These are phyloP conservation scores for Aurelia aurita DNA, from an alignment of 30 jellyfish, hydroid and myxozoan genomes.

Conservation along the genomic window DNA sequence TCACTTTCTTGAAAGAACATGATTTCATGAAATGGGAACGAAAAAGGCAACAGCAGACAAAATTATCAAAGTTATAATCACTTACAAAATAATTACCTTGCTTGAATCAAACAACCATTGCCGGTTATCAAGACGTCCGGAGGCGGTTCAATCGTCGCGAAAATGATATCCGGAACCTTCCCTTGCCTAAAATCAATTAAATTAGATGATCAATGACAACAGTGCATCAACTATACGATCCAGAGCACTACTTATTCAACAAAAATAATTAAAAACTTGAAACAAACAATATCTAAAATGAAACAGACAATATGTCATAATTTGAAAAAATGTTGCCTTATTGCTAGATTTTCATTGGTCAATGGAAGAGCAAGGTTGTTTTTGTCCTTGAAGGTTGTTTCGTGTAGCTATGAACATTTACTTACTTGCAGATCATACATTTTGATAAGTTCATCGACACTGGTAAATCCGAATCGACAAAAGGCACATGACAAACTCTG, in stretches of 20 bases:
- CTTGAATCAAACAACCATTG: conserved; percentile 86
- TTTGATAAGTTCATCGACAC: conserved; percentile 50
- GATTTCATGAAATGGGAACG: neutral
- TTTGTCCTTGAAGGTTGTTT: too few species aligned
- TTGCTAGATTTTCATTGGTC: neutral
- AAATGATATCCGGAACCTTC: conserved; percentile 84
- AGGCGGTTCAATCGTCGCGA: conserved; percentile 89
- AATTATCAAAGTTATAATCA: neutral
- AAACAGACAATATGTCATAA: too few species aligned
- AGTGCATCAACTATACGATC: too few species aligned
- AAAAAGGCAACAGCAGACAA: neutral
- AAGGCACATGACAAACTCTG: conserved; percentile 84
- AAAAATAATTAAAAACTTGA: too few species aligned
- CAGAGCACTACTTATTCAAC: too few species aligned
- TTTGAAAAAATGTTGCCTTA: neutral
- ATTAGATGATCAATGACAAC: too few species aligned
- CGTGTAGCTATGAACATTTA: neutral
- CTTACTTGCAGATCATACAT: conserved; percentile 88
- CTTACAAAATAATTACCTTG: conserved; percentile 70
- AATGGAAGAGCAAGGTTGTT: neutral
- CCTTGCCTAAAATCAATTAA: conserved; percentile 63
- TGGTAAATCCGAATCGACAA: conserved; percentile 75
- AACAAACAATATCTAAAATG: too few species aligned
- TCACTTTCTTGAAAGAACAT: neutral
- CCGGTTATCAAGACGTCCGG: conserved; percentile 75